phyloP scores from a whole-genome alignment of 2,113 vertebrate genomes.

The Rhabdornis inornatus region DNA sequence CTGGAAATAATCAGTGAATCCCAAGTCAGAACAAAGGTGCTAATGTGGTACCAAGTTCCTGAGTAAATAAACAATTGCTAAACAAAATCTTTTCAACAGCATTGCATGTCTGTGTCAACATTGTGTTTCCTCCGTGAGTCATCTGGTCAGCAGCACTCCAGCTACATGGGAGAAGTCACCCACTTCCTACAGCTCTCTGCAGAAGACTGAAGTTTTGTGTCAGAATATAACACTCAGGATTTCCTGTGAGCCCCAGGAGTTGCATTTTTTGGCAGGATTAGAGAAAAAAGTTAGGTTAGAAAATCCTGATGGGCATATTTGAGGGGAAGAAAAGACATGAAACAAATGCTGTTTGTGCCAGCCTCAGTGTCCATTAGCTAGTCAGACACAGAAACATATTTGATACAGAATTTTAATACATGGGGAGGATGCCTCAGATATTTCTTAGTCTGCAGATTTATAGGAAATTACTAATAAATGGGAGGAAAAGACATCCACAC shows the following conservation, averaged over 20 bases:
- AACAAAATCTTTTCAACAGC: constrained; percentile 43
- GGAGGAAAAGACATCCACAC: background rate
- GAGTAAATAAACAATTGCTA: constrained; percentile 50
- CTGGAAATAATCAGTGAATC: constrained; percentile 48
- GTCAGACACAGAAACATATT: background rate
- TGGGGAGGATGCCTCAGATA: background rate
- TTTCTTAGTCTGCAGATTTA: background rate
- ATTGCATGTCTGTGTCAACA: constrained; percentile 38
- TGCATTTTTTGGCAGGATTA: constrained; percentile 15
- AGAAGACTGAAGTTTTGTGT: background rate
- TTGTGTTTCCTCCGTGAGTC: background rate
- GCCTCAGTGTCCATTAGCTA: background rate
- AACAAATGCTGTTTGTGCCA: background rate
- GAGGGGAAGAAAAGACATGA: background rate
- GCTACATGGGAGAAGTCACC: background rate
- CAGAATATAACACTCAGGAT: background rate
- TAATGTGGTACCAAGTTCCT: constrained; percentile 52
- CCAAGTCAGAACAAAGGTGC: constrained; percentile 46
- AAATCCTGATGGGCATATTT: background rate
- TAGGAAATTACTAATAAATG: background rate
- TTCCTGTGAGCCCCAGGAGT: background rate
- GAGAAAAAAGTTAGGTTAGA: background rate
- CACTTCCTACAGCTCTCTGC: background rate
- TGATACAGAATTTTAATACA: background rate
- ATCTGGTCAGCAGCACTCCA: constrained; percentile 35